Evolutionary conservation across 1,140 invertebrate species (phyloP).

Genomic region (Papilio dardanus): DNA sequence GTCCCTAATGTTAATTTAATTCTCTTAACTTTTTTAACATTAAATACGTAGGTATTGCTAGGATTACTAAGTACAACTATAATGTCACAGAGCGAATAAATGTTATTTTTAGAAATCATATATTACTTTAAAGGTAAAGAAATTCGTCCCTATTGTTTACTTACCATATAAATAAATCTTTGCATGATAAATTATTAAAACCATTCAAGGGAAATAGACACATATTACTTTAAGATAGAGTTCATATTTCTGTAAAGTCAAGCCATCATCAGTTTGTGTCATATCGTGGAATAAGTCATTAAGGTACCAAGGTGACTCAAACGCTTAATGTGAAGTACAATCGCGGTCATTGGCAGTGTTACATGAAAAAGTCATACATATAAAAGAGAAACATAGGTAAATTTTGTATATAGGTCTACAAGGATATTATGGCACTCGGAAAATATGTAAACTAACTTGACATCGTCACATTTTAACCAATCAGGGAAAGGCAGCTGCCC

Average conservation of each 20-base stretch:
- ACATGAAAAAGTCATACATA: background rate
- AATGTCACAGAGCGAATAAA: background rate
- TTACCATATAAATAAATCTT: slow-evolving; percentile 7
- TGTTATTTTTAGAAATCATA: slow-evolving; percentile 17
- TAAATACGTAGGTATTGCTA: background rate
- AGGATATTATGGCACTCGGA: too few species aligned
- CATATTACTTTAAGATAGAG: background rate
- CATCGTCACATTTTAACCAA: too few species aligned
- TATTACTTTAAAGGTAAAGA: background rate
- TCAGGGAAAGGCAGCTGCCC: too few species aligned
- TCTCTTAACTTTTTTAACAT: background rate
- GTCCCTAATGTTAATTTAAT: too few species aligned
- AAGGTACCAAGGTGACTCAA: slow-evolving; percentile 29
- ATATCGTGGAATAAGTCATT: slow-evolving; percentile 29
- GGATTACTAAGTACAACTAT: background rate
- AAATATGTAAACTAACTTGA: too few species aligned
- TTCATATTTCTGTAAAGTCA: background rate
- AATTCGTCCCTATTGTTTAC: slow-evolving; percentile 33
- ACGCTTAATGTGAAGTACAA: slow-evolving; percentile 10
- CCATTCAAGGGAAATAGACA: background rate
- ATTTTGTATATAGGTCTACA: too few species aligned
- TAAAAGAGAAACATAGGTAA: background rate
- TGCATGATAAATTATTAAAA: slow-evolving; percentile 1
- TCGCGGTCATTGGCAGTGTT: background rate
- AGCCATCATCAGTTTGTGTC: slow-evolving; percentile 25